Base-by-base conservation (phyloP, 1,140 invertebrate genomes). In the Procambarus virginalis region DNA sequence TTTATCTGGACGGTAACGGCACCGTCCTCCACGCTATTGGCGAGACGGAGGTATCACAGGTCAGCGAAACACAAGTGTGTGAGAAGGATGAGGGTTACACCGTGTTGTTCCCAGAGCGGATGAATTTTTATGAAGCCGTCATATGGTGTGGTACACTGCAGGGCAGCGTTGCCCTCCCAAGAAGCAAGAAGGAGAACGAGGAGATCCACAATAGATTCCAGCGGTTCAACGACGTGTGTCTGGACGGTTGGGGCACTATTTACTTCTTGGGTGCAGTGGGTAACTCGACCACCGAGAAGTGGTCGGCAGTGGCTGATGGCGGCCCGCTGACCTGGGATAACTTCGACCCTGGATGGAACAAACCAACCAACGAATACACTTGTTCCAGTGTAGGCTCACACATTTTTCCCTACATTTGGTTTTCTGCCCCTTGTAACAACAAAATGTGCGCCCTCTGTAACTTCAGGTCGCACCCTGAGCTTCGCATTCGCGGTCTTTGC, bases 401-500 rank as follows among this genome's bases (percentile, higher is more conserved):
- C 17, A 4, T 64, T 12, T 20, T 20, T 17, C 83, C 83, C 45
- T 84, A 84, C 46, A 10, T n/a, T 2, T 84, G 83, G 83, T 73
- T 22, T n/a, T 20, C 34, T 9, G 20, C 68, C 64, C 46, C 58
- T 60, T 84, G 83, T 45, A 64, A 75, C 64, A 49, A n/a, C 68
- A 46, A 48, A 4, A 75, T 48, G 34, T 84, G 83, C 51, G 55
- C 49, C n/a, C 45, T 84, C 3, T 84, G 83, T 64, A 84, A 84
- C 48, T 84, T 84, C 49, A 75, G 68, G 2, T 14, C 10, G 9
- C 22, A 22, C 9, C 64, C 83, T 14, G 48, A 58, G 20, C 20
- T 84, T 34, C 64, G 45, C 12, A 34, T 84, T 10, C 64, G 83
- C 20, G 83, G 83, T 8, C 83, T 84, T 14, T 84, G 83, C 48